Percentiles rank a stretch among this genome's conserved stretches.
Conservation (phyloP, 2,113 vertebrate genomes). For the Marcusenius ussheri region DNA sequence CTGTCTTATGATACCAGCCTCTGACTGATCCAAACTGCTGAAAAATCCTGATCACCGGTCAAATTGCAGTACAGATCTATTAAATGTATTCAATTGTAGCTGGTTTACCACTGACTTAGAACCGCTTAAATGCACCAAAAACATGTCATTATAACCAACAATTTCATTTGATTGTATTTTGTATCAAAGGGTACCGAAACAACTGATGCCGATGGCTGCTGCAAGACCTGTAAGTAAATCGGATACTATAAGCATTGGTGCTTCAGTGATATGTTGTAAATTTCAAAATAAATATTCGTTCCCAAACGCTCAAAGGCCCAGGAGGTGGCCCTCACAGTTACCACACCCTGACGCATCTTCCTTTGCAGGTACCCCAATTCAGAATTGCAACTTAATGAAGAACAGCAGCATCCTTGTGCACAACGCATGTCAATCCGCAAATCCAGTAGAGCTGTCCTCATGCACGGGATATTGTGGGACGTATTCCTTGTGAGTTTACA, state of each 20-base stretch:
- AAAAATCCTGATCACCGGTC: background rate
- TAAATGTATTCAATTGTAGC: background rate
- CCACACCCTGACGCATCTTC: background rate
- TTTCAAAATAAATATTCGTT: background rate
- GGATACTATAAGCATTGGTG: background rate
- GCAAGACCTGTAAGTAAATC: constrained; percentile 53
- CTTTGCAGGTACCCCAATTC: constrained; percentile 42
- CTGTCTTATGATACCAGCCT: background rate
- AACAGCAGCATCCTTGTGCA: constrained; percentile 49
- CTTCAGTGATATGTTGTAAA: background rate
- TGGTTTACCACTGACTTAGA: background rate
- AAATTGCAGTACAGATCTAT: background rate
- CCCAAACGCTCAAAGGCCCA: background rate
- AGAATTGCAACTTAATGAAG: constrained; percentile 52
- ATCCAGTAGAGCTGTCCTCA: constrained; percentile 57
- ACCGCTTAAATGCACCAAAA: background rate
- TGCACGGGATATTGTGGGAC: constrained; percentile 72
- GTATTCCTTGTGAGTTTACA: constrained; percentile 69
- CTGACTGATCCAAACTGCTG: background rate
- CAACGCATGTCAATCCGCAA: constrained; percentile 53
- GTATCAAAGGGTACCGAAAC: constrained; percentile 55
- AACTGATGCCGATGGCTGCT: constrained; percentile 53
- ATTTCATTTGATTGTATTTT: background rate
- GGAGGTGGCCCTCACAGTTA: background rate
- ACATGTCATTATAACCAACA: background rate